Base-by-base conservation (phyloP, 2,888 invertebrate species). In the Parapristionchus giblindavisi region DNA sequence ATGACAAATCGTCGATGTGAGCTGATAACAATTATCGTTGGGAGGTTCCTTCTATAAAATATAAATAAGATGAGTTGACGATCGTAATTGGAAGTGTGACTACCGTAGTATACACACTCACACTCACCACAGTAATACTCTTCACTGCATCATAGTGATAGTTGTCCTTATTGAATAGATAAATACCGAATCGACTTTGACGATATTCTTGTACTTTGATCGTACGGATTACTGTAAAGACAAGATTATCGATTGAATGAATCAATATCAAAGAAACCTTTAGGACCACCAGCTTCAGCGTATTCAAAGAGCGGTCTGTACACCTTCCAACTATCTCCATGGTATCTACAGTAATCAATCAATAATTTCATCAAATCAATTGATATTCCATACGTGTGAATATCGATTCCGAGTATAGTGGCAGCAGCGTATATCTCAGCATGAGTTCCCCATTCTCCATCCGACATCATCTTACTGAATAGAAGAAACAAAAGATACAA, bases 391-490 rank as follows among this genome's bases (percentile, higher is more conserved):
- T 8, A 68, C 68, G 71, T 71, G 71, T 71, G 40, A 21, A 71
- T 51, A n/a, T 71, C 71, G 2, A 71, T 58, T 3, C 71, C 54
- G 71, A 71, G 58, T 14, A 71, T 36, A 5, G 71, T 71, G 27
- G 71, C 71, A 0, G 71, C 71, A 24, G 29, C 71, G 40, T 40
- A 71, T 24, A 71, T 40, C 58, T 71, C 71, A 17, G 40, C 29
- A 3, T 71, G 71, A 1, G 71, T 71, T 36, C 71, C 71, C 71
- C 71, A 71, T 38, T 71, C 71, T 27, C 71, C 71, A 0, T 17
- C 27, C 1, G 54, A 27, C 24, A 43, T 38, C 71, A 71, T 54
- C 21, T 40, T 36, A 21, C 71, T 71, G 5, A 8, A 61, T 32
- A 21, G 32, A 68, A 52, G n/a, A 68, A 1, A 8, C 29, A 29